Conservation (phyloP, 2,888 invertebrate species). For the Amphipoea lucens region DNA sequence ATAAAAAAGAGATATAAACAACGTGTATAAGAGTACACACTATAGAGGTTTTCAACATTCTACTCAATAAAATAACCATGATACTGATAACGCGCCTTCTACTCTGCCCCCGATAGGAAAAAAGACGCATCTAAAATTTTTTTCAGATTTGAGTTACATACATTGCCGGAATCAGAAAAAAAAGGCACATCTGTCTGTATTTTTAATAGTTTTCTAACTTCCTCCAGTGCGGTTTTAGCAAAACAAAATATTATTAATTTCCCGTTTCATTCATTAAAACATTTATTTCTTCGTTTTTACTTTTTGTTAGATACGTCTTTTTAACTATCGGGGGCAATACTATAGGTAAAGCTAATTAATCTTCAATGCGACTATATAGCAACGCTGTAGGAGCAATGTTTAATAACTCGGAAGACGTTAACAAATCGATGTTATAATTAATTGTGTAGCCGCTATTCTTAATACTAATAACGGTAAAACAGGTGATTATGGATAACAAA, state of each 20-base stretch:
- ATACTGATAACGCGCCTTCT: neutral
- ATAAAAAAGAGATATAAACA: neutral
- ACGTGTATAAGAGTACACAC: neutral
- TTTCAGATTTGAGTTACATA: no score
- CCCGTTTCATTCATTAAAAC: no score
- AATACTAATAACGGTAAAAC: slow-evolving; percentile 50
- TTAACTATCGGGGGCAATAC: no score
- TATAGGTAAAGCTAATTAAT: slow-evolving; percentile 2
- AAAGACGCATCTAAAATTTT: no score
- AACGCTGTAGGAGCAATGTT: slow-evolving; percentile 18
- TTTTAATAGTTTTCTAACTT: no score
- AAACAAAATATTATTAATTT: no score
- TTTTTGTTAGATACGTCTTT: no score
- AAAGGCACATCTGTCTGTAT: no score
- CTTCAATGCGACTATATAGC: neutral
- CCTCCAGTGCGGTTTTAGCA: no score
- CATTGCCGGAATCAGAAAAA: no score
- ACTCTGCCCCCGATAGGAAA: no score
- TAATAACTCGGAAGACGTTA: slow-evolving; percentile 53
- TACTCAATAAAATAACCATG: neutral
- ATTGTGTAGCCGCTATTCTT: slow-evolving; percentile 39
- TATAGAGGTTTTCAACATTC: neutral
- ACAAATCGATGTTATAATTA: slow-evolving; percentile 57
- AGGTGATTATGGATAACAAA: slow-evolving; percentile 40
- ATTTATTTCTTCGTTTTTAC: no score